A percentile compares a stretch with the other conserved stretches of the same genome.
These are phyloP conservation scores for Scelioninae gen. 1 DNA, from an alignment of 2,888 invertebrate genomes.

Conservation along the genomic window DNA sequence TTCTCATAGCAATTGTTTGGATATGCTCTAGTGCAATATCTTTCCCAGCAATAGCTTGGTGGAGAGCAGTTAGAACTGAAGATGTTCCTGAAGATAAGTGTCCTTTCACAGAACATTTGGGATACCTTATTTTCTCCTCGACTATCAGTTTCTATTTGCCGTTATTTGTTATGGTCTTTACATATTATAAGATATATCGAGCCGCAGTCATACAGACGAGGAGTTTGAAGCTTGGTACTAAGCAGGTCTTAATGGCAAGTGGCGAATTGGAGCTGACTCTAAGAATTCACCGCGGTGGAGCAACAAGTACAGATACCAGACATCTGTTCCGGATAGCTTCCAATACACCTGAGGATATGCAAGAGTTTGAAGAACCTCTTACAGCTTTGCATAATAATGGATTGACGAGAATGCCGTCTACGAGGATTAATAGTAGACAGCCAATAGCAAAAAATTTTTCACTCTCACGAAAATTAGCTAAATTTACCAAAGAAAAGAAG, in stretches of 20 bases:
- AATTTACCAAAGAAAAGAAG: conserved; percentile 98
- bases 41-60: conserved; percentile 98
- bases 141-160: conserved; percentile 99
- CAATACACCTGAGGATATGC: conserved; percentile 80
- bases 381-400: conserved; percentile 92
- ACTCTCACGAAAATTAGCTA: conserved; percentile 95
- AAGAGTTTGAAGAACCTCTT: conserved; percentile 88
- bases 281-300: conserved; percentile 97
- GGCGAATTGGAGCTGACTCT: conserved; percentile 95
- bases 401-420: conserved; percentile 88
- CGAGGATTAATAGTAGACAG: conserved; percentile 87
- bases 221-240: conserved; percentile 95
- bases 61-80: conserved; percentile 93
- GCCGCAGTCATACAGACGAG: conserved; percentile 97
- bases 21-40: conserved; percentile 98
- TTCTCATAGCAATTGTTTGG: conserved; percentile 97
- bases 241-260: conserved; percentile 93
- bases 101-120: conserved; percentile 97
- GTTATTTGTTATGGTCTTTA: conserved; percentile 98
- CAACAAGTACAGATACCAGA: conserved; percentile 85
- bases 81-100: conserved; percentile 94
- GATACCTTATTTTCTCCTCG: conserved; percentile 98
- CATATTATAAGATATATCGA: conserved; percentile 97
- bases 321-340: conserved; percentile 82
- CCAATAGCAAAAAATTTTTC: conserved; percentile 95